Evolutionary conservation across 2,113 vertebrate species (phyloP), one percentile per base, ranked within the genome.

Genomic region (Pontoporia blainvillei): DNA sequence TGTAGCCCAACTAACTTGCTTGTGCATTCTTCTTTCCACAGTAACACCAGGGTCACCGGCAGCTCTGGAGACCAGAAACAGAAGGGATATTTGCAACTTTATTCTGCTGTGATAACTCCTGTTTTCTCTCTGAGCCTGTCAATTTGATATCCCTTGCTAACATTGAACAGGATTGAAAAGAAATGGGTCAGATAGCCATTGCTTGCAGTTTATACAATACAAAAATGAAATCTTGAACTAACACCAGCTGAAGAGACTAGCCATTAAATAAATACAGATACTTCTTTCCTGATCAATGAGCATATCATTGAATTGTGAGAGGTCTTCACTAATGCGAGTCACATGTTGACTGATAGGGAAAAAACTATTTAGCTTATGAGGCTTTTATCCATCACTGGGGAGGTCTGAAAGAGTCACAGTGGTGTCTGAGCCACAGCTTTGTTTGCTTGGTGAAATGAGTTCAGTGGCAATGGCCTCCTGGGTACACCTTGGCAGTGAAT

Each of bases 151-250:
- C 57, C 23, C 69, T 29, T 54, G 91, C 86, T 86, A 95, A 73
- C 59, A 54, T 23, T 86, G 23, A 87, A 91, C 4, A 83, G 79
- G 27, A 64, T 29, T 95, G 84, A 75, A 91, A 95, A 84, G 54
- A 86, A 89, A 86, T 83, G 15, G 93, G 46, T 79, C 64, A 86
- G 69, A 90, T 13, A 92, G 36, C 49, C 54, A 87, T 44, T 36
- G 36, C 64, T 79, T 81, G 18, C 17, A 87, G 75, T 61, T 90
- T 84, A 94, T 79, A n/a, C 72, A 95, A 44, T 75, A 95, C 64
- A 92, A 93, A 93, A 90, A 94, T 62, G 20, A 93, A 94, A 94
- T 85, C 15, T 97, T 91, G 76, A 89, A 96, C 96, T 87, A 96
- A 92, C 29, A 95, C n/a, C 20, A 67, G 25, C 71, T 85, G 67